phyloP scores from a whole-genome alignment of 2,797 vertebrate species.

The Scarus forsteni region DNA sequence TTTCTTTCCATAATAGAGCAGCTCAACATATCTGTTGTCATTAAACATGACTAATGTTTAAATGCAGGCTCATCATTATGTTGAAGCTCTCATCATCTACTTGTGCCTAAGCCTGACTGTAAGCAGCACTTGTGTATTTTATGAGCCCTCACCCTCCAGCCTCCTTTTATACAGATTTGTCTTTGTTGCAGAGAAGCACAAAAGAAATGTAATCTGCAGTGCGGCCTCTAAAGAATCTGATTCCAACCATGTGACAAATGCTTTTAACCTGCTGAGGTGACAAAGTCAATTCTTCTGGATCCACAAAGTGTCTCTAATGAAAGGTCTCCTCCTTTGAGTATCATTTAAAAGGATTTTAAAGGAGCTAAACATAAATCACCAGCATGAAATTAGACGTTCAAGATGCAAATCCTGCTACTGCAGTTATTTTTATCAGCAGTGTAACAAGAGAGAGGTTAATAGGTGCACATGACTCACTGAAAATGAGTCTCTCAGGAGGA shows the following conservation, averaged over 20 bases:
- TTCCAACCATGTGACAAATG: slow-evolving; percentile 51
- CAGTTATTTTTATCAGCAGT: slow-evolving; percentile 54
- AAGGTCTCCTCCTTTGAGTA: slow-evolving; percentile 17
- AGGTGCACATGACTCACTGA: slow-evolving; percentile 61
- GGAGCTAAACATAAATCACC: slow-evolving; percentile 21
- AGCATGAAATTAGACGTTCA: slow-evolving; percentile 18
- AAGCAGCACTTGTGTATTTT: not conserved
- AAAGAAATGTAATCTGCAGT: slow-evolving; percentile 33
- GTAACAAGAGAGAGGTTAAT: slow-evolving; percentile 45
- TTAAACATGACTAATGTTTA: too few relatives aligned
- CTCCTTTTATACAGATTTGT: slow-evolving; percentile 19
- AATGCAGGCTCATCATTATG: not conserved
- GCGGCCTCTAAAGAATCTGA: slow-evolving; percentile 31
- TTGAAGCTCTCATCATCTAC: not conserved
- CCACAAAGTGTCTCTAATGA: slow-evolving; percentile 46
- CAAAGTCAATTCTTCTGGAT: slow-evolving; percentile 38
- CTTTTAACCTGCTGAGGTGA: slow-evolving; percentile 50
- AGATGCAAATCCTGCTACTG: slow-evolving; percentile 12
- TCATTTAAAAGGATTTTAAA: slow-evolving; percentile 15
- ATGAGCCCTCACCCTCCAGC: slow-evolving; percentile 6
- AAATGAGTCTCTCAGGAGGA: slow-evolving; percentile 45
- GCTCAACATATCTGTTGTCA: too few relatives aligned
- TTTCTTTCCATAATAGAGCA: too few relatives aligned
- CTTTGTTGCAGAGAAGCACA: slow-evolving; percentile 17
- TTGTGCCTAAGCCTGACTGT: not conserved